A percentile compares a stretch with the other conserved stretches of the same genome.
Evolutionary conservation across 2,113 vertebrate species (phyloP).

Genomic region (Brachionichthys hirsutus): DNA sequence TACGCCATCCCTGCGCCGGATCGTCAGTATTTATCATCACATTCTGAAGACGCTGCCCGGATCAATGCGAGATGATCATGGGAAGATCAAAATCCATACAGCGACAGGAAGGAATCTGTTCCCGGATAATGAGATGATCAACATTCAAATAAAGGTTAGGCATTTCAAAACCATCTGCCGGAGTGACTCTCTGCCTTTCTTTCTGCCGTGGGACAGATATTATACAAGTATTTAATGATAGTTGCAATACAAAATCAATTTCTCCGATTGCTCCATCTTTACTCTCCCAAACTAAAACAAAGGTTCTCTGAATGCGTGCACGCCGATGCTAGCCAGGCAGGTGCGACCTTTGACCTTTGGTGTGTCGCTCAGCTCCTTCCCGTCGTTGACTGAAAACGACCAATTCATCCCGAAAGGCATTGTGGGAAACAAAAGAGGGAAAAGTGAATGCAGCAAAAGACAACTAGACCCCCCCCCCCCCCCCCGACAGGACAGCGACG

Average conservation of each 20-base stretch:
- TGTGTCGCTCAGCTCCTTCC: background rate
- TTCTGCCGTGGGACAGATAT: constrained; percentile 4
- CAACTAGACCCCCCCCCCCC: too few species aligned
- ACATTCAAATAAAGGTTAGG: constrained; percentile 39
- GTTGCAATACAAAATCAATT: background rate
- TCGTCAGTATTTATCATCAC: constrained; percentile 25
- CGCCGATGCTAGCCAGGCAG: background rate
- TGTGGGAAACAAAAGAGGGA: constrained; percentile 4
- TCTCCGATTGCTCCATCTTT: background rate
- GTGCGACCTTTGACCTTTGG: constrained; percentile 14
- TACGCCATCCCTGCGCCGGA: background rate
- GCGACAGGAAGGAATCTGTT: constrained; percentile 9
- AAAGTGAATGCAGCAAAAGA: constrained; percentile 8
- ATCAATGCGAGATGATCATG: constrained; percentile 9
- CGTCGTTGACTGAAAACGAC: constrained; percentile 9
- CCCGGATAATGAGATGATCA: constrained; percentile 30
- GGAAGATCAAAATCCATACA: constrained; percentile 27
- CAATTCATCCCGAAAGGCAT: constrained; percentile 13
- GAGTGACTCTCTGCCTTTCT: constrained; percentile 22
- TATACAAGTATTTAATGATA: too few species aligned
- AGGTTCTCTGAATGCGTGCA: background rate
- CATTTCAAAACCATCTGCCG: constrained; percentile 30
- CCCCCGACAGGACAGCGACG: constrained; percentile 5
- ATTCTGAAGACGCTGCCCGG: constrained; percentile 15
- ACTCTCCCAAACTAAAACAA: background rate